Conservation (phyloP, 92 coral and sea anemone species). For the Muricea muricata region DNA sequence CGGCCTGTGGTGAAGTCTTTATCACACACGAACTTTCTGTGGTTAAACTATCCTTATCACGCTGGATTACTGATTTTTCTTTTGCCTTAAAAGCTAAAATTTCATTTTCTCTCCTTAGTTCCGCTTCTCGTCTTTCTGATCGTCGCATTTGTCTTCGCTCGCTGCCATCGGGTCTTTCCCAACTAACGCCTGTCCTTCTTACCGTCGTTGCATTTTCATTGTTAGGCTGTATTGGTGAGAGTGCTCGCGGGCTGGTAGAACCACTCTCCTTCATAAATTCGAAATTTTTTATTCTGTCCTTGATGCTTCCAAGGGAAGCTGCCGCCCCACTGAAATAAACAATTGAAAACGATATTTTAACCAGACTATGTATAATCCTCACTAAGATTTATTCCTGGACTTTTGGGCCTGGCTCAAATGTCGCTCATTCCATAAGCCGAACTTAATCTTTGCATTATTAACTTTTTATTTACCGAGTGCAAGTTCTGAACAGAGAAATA, state of each 20-base stretch:
- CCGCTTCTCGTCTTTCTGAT: constrained; percentile 38
- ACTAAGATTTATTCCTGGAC: no score
- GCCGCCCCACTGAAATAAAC: neutral
- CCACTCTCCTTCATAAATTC: constrained; percentile 31
- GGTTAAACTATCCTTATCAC: neutral
- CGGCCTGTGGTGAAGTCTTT: neutral
- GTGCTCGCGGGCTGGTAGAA: constrained; percentile 31
- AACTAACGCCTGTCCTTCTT: constrained; percentile 7
- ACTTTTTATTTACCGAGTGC: no score
- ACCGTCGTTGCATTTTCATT: neutral
- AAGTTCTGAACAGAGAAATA: no score
- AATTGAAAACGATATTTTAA: no score
- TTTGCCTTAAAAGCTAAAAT: constrained; percentile 1
- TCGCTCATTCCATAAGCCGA: no score
- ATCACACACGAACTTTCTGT: no score
- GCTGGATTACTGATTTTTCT: neutral
- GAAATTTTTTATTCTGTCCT: constrained; percentile 30
- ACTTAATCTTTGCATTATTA: no score
- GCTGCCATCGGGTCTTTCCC: constrained; percentile 23
- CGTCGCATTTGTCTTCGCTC: constrained; percentile 40
- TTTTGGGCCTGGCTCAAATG: no score
- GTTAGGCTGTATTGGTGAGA: constrained; percentile 2
- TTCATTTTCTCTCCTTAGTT: constrained; percentile 17
- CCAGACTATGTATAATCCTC: no score
- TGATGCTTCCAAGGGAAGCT: constrained; percentile 29